Percentiles rank a stretch among this genome's conserved stretches.
Conservation (phyloP, 1,140 invertebrate species). For the Neodiprion virginianus region DNA sequence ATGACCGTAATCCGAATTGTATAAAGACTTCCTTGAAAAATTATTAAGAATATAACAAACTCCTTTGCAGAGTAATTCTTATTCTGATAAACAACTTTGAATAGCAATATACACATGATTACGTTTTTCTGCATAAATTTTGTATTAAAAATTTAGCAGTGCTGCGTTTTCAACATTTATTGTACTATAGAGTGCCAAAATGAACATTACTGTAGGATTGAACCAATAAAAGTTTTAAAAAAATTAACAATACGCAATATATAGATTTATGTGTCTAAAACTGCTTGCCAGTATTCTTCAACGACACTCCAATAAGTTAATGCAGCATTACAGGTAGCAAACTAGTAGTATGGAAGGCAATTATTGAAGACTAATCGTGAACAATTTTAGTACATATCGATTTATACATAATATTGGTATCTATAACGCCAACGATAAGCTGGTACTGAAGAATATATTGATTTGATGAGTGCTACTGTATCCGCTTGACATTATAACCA, state of each 20-base stretch:
- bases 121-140: not conserved
- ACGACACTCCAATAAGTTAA: not conserved
- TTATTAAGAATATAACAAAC: no score
- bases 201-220: not conserved
- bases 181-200: not conserved
- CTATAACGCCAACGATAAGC: no score
- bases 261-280: slow-evolving; percentile 1
- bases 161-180: not conserved
- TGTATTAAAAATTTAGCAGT: not conserved
- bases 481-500: no score
- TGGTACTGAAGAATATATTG: no score
- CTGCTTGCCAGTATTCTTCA: not conserved
- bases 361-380: not conserved
- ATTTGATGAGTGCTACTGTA: no score
- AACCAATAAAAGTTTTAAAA: not conserved
- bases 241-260: not conserved
- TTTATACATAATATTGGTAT: no score
- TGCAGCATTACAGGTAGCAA: not conserved
- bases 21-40: no score
- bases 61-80: no score
- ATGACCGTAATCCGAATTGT: no score
- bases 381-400: no score
- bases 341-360: not conserved
- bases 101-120: no score
- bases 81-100: no score